These are phyloP conservation scores for Mionectes olivaceus DNA, from an alignment of 2,797 vertebrate genomes.

Conservation along the genomic window DNA sequence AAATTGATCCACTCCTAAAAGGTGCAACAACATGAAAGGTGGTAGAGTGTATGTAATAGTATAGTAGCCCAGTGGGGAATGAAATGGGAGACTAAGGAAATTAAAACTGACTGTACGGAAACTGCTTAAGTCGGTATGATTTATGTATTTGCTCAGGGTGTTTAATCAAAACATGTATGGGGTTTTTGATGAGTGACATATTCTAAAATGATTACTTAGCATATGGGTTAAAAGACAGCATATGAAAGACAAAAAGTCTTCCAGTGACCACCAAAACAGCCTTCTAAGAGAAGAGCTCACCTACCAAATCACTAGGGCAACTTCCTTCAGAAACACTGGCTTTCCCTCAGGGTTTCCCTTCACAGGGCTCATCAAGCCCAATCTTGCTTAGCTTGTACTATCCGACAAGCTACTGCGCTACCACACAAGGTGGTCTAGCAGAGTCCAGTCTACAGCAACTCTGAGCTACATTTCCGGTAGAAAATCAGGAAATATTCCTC, in stretches of 20 bases:
- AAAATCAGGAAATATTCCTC: neutral
- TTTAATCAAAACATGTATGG: neutral
- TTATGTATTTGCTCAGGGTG: neutral
- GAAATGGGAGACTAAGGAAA: neutral
- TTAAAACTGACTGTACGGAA: conserved; percentile 3
- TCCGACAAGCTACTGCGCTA: neutral
- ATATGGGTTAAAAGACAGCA: neutral
- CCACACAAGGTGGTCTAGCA: neutral
- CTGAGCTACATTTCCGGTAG: neutral
- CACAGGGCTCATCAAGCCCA: neutral
- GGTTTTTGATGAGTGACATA: neutral
- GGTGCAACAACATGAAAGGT: neutral
- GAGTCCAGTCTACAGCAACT: neutral
- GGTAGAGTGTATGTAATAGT: neutral
- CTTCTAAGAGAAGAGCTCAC: neutral
- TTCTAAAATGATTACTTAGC: neutral
- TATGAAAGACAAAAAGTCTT: neutral
- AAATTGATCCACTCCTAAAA: neutral
- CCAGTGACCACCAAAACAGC: neutral
- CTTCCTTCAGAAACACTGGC: neutral
- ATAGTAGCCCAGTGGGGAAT: neutral
- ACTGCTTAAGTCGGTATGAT: neutral
- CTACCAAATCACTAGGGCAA: neutral
- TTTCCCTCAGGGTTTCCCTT: neutral
- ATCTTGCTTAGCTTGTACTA: neutral